These are phyloP conservation scores for Anastrepha obliqua DNA, from an alignment of 1,140 invertebrate species.

Conservation along the genomic window DNA sequence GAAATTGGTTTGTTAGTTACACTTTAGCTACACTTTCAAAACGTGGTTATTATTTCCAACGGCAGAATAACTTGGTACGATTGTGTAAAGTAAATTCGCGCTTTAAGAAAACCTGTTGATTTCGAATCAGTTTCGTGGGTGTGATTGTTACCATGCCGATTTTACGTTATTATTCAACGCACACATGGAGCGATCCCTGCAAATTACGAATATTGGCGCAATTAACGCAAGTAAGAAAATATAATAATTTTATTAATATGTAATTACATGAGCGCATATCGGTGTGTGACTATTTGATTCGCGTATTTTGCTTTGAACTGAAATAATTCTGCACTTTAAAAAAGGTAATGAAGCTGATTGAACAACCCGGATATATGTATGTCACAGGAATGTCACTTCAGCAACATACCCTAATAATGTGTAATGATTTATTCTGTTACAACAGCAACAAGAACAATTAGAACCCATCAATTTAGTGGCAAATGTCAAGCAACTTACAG, in stretches of 20 bases:
- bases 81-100: neutral
- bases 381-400: too few relatives aligned
- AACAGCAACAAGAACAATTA: conserved; percentile 56
- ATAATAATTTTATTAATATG: too few relatives aligned
- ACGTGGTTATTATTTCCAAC: neutral
- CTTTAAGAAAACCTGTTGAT: neutral
- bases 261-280: too few relatives aligned
- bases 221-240: too few relatives aligned
- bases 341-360: too few relatives aligned
- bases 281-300: too few relatives aligned
- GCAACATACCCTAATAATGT: too few relatives aligned
- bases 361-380: too few relatives aligned
- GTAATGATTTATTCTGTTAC: conserved; percentile 27
- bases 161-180: conserved; percentile 64
- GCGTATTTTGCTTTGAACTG: too few relatives aligned
- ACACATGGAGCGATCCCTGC: conserved; percentile 61
- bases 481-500: too few relatives aligned
- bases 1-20: neutral
- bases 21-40: neutral
- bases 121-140: neutral
- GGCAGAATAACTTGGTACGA: neutral
- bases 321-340: too few relatives aligned
- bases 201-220: conserved; percentile 56
- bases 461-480: too few relatives aligned
- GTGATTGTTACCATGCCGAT: conserved; percentile 63